Evolutionary conservation across 2,888 invertebrate species (phyloP), one percentile per base, ranked within the genome.

Genomic region (Monoplex corrugatus): DNA sequence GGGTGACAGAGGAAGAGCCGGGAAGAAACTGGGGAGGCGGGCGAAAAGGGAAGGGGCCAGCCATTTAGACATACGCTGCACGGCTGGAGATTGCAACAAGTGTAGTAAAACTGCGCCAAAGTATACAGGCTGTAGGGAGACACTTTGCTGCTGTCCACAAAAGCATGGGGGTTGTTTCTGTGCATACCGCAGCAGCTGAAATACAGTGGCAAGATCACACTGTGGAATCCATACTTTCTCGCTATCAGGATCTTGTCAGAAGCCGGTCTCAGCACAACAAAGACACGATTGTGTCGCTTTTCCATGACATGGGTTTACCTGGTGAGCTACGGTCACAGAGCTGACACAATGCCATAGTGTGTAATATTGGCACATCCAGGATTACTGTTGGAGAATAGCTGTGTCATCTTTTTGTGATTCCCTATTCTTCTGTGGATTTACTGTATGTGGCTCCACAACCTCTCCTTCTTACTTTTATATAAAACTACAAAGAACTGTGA

Each of bases 321-420:
- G 40, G 23, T 40, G 43, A 23, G 78, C 78, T 23, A 43, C 78
- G 78, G 40, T 75, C 75, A 38, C 38, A 75, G 75, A 75, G 75
- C 75, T 75, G 75, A 43, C 78, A 80, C 78, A 80, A 80, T 80
- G 78, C 78, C 78, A 80, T 19, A 40, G 13, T 75, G 75, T 75
- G 75, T 38, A 35, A 75, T 75, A 75, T 75, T 38, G 16, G 38
- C 75, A 75, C 75, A 35, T 35, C 16, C 75, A 35, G 75, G 75
- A 43, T 80, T 43, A 80, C 35, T 28, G 78, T 23, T 23, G 40
- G 43, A 28, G 16, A 43, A 23, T 13, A 43, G 78, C 78, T 40
- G 43, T 80, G 78, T 43, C 78, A 80, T 80, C 78, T 40, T 40
- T 80, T 10, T 43, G 43, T 75, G 78, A 28, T 23, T 80, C 43